Percentiles rank a stretch among this genome's conserved stretches.
These are phyloP conservation scores for Discoglossus pictus DNA, from an alignment of 2,797 vertebrate species.

Conservation along the genomic window DNA sequence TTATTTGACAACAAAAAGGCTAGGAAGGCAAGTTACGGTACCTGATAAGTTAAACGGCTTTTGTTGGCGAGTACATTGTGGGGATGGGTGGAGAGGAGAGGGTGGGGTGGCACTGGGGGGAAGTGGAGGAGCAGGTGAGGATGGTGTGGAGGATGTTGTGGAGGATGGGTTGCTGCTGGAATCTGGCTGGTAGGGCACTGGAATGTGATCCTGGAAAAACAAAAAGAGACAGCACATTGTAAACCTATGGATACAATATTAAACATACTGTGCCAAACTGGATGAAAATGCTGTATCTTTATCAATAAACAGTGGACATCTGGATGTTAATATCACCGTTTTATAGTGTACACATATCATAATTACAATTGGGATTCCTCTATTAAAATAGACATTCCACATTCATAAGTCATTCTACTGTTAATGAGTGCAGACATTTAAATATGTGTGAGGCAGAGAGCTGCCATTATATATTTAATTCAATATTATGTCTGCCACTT, in stretches of 20 bases:
- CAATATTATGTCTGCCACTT: no score
- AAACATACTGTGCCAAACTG: constrained; percentile 23
- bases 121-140: constrained; percentile 91
- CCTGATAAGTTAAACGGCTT: constrained; percentile 96
- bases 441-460: no score
- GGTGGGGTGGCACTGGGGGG: constrained; percentile 92
- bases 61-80: constrained; percentile 89
- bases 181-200: constrained; percentile 94
- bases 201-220: constrained; percentile 87
- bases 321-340: no score
- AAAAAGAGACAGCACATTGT: constrained; percentile 49
- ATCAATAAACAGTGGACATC: no score
- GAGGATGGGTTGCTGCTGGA: constrained; percentile 98
- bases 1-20: constrained; percentile 16
- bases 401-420: no score
- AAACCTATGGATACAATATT: constrained; percentile 36
- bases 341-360: no score
- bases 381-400: no score
- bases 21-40: constrained; percentile 57
- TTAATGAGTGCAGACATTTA: no score
- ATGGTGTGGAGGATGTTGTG: constrained; percentile 95
- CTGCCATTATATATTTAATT: no score
- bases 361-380: no score
- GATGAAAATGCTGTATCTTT: no score
- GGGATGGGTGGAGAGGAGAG: constrained; percentile 91